These are phyloP conservation scores for Bujurquina vittata DNA, from an alignment of 2,113 vertebrate genomes.

Conservation along the genomic window DNA sequence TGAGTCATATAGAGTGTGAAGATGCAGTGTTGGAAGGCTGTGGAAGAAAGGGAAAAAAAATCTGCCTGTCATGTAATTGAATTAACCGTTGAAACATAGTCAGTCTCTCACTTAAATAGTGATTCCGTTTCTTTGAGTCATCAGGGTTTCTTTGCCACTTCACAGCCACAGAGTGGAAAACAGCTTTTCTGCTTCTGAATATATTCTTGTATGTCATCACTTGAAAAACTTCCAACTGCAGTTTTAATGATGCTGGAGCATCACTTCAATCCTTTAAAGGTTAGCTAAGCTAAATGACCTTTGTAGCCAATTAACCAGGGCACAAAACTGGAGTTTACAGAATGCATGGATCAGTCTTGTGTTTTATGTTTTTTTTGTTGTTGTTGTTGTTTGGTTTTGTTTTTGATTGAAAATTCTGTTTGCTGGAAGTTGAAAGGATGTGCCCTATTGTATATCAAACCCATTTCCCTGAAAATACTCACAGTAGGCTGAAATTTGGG, in stretches of 20 bases:
- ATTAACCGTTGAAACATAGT: constrained; percentile 58
- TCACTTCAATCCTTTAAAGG: constrained; percentile 26
- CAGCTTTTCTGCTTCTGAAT: constrained; percentile 38
- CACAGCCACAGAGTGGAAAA: constrained; percentile 44
- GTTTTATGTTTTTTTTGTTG: neutral
- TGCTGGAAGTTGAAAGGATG: neutral
- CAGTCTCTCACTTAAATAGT: constrained; percentile 54
- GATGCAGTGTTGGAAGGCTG: constrained; percentile 33
- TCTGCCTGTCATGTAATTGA: constrained; percentile 50
- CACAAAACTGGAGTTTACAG: constrained; percentile 7
- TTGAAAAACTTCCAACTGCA: constrained; percentile 35
- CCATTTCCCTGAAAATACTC: neutral
- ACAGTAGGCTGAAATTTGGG: neutral
- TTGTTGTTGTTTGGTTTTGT: neutral
- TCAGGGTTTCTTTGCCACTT: constrained; percentile 44
- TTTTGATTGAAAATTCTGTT: constrained; percentile 3
- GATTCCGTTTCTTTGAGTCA: constrained; percentile 40
- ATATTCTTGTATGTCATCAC: constrained; percentile 28
- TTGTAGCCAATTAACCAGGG: constrained; percentile 35
- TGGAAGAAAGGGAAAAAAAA: constrained; percentile 31
- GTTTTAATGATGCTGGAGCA: constrained; percentile 32
- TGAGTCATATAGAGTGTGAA: constrained; percentile 48
- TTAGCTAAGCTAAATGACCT: constrained; percentile 20
- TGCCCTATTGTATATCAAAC: neutral
- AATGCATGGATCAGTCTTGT: neutral